phyloP scores from a whole-genome alignment of 2,113 vertebrate genomes.

The Lampris incognitus region DNA sequence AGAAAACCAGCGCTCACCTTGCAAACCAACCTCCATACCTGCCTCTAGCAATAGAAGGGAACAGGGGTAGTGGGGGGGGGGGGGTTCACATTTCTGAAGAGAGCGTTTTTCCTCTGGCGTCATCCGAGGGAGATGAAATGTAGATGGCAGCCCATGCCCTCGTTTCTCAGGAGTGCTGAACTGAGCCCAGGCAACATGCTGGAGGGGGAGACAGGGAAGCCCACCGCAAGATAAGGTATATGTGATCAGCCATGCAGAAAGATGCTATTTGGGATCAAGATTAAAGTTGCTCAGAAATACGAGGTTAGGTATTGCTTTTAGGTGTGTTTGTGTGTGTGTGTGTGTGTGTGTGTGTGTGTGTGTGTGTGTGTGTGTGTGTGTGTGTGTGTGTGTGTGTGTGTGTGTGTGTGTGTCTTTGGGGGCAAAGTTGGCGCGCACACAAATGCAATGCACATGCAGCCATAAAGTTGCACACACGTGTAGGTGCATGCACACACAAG shows the following conservation, averaged over 20 bases:
- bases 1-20: slow-evolving; percentile 3
- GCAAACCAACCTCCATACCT: background rate
- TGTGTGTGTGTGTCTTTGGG: too few species aligned
- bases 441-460: too few species aligned
- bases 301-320: slow-evolving; percentile 37
- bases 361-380: too few species aligned
- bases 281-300: slow-evolving; percentile 59
- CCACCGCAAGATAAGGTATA: slow-evolving; percentile 53
- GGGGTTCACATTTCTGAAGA: slow-evolving; percentile 34
- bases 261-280: slow-evolving; percentile 60
- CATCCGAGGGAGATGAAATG: slow-evolving; percentile 48
- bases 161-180: slow-evolving; percentile 51
- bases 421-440: too few species aligned
- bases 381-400: too few species aligned
- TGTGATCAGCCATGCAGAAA: slow-evolving; percentile 69
- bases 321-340: too few species aligned
- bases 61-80: background rate
- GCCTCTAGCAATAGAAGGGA: background rate
- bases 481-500: slow-evolving; percentile 31
- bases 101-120: slow-evolving; percentile 24
- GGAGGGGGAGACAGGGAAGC: slow-evolving; percentile 50
- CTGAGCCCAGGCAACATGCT: slow-evolving; percentile 50
- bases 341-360: too few species aligned
- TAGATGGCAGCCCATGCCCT: slow-evolving; percentile 38
- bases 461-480: slow-evolving; percentile 35